Percentiles rank a stretch among this genome's conserved stretches.
phyloP scores from a whole-genome alignment of 2,888 invertebrate genomes.

The Drosophila lacicola region DNA sequence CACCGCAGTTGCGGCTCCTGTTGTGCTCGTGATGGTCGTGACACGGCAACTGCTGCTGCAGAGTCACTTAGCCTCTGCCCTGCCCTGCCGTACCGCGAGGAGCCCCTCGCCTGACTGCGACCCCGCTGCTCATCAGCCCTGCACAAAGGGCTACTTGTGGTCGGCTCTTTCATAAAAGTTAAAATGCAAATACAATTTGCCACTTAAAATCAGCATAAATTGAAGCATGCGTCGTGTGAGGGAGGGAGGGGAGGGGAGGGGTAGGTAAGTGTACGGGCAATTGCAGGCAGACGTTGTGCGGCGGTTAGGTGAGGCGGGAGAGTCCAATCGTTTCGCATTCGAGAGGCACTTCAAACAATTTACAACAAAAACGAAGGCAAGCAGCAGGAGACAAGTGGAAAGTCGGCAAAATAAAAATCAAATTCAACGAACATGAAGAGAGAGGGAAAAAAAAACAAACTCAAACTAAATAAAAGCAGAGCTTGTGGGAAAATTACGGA shows the following conservation, averaged over 20 bases:
- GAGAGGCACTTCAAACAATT: constrained; percentile 68
- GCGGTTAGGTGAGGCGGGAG: background rate
- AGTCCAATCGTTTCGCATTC: constrained; percentile 48
- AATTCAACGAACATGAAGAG: constrained; percentile 49
- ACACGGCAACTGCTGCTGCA: constrained; percentile 17
- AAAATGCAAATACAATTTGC: constrained; percentile 80
- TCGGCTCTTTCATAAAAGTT: constrained; percentile 56
- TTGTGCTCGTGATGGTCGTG: constrained; percentile 28
- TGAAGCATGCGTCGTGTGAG: constrained; percentile 41
- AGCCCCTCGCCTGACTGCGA: background rate
- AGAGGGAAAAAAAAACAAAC: constrained; percentile 5
- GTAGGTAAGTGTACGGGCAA: constrained; percentile 10
- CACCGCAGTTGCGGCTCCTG: constrained; percentile 42
- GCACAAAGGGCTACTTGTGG: constrained; percentile 70
- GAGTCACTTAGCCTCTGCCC: background rate
- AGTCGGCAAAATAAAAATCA: constrained; percentile 24
- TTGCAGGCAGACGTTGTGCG: background rate
- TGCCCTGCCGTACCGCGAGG: background rate
- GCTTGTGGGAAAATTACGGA: constrained; percentile 9
- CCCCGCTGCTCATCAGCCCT: background rate
- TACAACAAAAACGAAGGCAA: constrained; percentile 49
- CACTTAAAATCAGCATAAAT: constrained; percentile 77
- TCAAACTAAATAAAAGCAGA: constrained; percentile 17
- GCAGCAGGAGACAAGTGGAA: constrained; percentile 21
- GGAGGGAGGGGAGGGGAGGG: background rate